A percentile compares a stretch with the other conserved stretches of the same genome.
Conservation (phyloP, 2,888 invertebrate species). For the Rhopalosiphum nymphaeae region DNA sequence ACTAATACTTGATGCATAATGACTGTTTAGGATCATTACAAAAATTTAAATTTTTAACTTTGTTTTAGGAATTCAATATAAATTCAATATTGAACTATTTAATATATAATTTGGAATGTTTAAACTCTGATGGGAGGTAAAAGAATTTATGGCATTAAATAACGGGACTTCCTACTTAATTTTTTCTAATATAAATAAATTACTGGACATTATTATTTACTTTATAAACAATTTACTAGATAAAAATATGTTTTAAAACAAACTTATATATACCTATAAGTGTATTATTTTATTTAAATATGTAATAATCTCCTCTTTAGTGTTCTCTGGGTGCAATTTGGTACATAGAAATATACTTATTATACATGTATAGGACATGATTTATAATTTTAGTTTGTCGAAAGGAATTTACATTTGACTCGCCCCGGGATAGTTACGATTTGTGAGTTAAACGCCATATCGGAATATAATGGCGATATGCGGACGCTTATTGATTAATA, state of each 20-base stretch:
- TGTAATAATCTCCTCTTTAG: background rate
- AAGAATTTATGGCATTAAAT: too few species aligned
- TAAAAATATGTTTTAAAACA: too few species aligned
- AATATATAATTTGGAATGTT: background rate
- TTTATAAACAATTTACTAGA: too few species aligned
- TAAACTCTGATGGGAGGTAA: background rate
- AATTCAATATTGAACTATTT: background rate
- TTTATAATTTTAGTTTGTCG: conserved; percentile 2
- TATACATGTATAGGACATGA: background rate
- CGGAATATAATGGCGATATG: background rate
- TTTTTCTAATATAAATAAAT: background rate
- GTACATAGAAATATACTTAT: background rate
- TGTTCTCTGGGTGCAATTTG: background rate
- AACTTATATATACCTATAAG: too few species aligned
- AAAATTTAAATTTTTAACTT: background rate
- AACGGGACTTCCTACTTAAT: background rate
- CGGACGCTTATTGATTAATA: background rate
- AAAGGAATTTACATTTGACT: background rate
- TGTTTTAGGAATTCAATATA: background rate
- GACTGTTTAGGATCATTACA: background rate
- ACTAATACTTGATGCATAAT: background rate
- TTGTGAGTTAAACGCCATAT: background rate
- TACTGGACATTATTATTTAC: too few species aligned
- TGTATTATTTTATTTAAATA: background rate
- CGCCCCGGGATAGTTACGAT: background rate